Percentiles rank a stretch among this genome's conserved stretches.
Evolutionary conservation across 1,140 invertebrate genomes (phyloP).

Genomic region (Archivesica marissinica): DNA sequence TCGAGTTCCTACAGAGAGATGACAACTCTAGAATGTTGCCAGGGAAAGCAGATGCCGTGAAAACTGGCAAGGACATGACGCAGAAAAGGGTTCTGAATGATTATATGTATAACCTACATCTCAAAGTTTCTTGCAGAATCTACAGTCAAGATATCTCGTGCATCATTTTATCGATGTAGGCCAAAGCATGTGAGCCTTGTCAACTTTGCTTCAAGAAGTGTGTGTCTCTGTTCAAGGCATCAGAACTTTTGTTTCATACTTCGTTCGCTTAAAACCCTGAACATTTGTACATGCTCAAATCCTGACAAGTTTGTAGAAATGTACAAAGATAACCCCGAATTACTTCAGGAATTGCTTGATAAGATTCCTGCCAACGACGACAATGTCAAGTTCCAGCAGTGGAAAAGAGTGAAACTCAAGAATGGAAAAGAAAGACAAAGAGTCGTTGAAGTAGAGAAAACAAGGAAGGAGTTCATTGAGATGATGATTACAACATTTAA

Average conservation of each 20-base stretch:
- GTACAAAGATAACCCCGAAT: background rate
- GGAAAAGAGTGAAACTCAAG: constrained; percentile 51
- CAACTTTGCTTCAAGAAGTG: constrained; percentile 3
- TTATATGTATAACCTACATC: constrained; percentile 8
- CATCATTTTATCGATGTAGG: background rate
- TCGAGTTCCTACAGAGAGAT: constrained; percentile 1
- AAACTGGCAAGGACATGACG: background rate
- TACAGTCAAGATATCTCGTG: background rate
- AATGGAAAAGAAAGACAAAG: background rate
- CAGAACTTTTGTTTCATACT: constrained; percentile 9
- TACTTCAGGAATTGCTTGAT: background rate
- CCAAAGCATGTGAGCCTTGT: background rate
- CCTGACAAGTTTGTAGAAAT: background rate
- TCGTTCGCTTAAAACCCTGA: background rate
- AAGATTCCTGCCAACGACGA: background rate
- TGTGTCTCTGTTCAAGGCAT: constrained; percentile 7
- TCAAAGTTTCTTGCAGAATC: background rate
- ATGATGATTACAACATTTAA: background rate
- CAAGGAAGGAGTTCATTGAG: constrained; percentile 15
- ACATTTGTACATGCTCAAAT: background rate
- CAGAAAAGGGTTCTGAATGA: constrained; percentile 15
- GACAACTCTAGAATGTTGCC: constrained; percentile 12
- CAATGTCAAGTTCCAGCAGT: background rate
- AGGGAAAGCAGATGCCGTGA: background rate
- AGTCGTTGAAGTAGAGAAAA: constrained; percentile 1